Base-by-base conservation (phyloP, 2,797 vertebrate species). In the Sciaenops ocellatus region DNA sequence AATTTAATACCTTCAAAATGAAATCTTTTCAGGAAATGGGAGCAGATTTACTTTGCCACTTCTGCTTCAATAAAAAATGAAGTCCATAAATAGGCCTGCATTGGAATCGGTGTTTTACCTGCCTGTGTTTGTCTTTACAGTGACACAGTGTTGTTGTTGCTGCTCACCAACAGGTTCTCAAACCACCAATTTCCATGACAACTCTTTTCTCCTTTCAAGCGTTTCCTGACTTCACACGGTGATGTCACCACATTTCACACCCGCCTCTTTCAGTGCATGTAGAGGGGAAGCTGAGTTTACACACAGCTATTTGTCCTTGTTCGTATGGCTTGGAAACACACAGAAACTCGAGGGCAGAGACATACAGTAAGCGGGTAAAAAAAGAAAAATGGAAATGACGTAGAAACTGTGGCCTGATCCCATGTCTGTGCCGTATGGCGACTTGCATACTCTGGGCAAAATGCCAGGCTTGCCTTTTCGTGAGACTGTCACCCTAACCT, bases 241-340 rank as follows among this genome's bases (percentile, higher is more conserved):
- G 69, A 88, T 67, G 76, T 90, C 86, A 91, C 54, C 17, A 18
- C 67, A 79, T 28, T 65, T 73, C 72, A 73, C 82, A 84, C 55
- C 52, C n/a, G 47, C 46, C 38, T 56, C 47, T 51, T 73, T 77
- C 18, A 0, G 11, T 3, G 8, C 69, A 9, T 3, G 12, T 8
- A 22, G 24, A 74, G 52, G 51, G 65, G 64, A 82, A 83, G 57
- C 44, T 56, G 68, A 71, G 48, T 60, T 66, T 28, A 65, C 20
- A 65, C 6, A 2, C 44, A 66, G 69, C 34, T 59, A 10, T 38
- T 60, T 57, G 11, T 65, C 24, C 44, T 55, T 17, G 24, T 65
- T 51, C 70, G 48, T n/a, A 38, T 20, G 20, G 44, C 10, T 13
- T 15, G 3, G n/a, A 16, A 42, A 77, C 67, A 54, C 18, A 10